These are phyloP conservation scores for Mixornis gularis DNA, from an alignment of 2,113 vertebrate genomes.

Conservation along the genomic window DNA sequence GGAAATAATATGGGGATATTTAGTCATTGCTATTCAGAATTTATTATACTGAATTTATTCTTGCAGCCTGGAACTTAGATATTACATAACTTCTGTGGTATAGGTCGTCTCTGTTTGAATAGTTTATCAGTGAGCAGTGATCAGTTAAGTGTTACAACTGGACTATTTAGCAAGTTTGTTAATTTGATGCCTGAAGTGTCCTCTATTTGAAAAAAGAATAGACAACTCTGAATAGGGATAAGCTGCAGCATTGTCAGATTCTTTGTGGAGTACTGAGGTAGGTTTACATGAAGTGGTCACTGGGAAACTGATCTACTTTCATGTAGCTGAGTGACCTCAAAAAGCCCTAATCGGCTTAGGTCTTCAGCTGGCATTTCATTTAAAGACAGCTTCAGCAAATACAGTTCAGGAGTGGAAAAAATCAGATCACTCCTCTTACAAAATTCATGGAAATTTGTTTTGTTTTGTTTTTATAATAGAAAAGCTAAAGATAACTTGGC, in stretches of 20 bases:
- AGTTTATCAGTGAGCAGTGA: neutral
- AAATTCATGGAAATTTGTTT: neutral
- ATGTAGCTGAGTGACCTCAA: conserved; percentile 51
- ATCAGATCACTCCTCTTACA: neutral
- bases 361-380: conserved; percentile 34
- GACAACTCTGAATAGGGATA: neutral
- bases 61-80: neutral
- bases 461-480: neutral
- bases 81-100: neutral
- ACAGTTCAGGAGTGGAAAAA: neutral
- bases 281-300: neutral
- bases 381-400: conserved; percentile 27
- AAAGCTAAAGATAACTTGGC: neutral
- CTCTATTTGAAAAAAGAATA: neutral
- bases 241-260: neutral
- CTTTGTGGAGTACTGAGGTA: neutral
- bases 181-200: neutral
- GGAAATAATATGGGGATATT: neutral
- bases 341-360: conserved; percentile 60
- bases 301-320: conserved; percentile 29
- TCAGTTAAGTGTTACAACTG: neutral
- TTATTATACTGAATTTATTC: neutral
- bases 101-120: neutral
- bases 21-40: neutral
- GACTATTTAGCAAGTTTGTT: neutral